Conservation (phyloP, 1,140 invertebrate species). For the Centruroides sculpturatus region DNA sequence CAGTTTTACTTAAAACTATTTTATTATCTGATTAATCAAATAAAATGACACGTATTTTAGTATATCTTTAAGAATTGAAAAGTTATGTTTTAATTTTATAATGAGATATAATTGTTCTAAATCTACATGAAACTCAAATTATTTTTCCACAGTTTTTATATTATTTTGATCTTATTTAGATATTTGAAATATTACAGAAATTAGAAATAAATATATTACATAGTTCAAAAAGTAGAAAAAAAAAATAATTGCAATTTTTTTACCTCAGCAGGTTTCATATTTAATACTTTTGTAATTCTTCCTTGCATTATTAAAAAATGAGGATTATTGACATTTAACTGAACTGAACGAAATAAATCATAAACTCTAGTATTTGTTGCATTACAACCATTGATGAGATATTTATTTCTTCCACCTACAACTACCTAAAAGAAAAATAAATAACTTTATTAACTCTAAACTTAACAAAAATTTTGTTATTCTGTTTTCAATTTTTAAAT, state of each 20-base stretch:
- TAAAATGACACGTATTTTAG: too few species aligned
- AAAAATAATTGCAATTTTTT: constrained; percentile 5
- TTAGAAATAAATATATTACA: background rate
- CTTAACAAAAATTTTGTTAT: too few species aligned
- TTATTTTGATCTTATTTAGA: background rate
- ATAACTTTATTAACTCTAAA: too few species aligned
- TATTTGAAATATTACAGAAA: background rate
- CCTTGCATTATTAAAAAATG: constrained; percentile 99
- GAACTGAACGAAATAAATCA: constrained; percentile 91
- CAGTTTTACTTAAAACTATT: too few species aligned
- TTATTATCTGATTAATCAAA: too few species aligned
- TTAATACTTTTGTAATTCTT: constrained; percentile 95
- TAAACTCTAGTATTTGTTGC: constrained; percentile 78
- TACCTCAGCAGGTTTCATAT: constrained; percentile 96
- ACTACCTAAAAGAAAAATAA: too few species aligned
- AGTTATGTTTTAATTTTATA: too few species aligned
- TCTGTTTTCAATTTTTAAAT: too few species aligned
- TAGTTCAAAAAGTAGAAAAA: constrained; percentile 1
- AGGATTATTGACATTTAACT: constrained; percentile 97
- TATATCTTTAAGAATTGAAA: too few species aligned
- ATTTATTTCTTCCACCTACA: constrained; percentile 57
- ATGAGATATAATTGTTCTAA: too few species aligned
- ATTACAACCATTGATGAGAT: constrained; percentile 84
- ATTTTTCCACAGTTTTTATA: too few species aligned
- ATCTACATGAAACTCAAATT: too few species aligned